A percentile compares a stretch with the other conserved stretches of the same genome.
Evolutionary conservation across 2,797 vertebrate genomes (phyloP).

Genomic region (Carapus acus): DNA sequence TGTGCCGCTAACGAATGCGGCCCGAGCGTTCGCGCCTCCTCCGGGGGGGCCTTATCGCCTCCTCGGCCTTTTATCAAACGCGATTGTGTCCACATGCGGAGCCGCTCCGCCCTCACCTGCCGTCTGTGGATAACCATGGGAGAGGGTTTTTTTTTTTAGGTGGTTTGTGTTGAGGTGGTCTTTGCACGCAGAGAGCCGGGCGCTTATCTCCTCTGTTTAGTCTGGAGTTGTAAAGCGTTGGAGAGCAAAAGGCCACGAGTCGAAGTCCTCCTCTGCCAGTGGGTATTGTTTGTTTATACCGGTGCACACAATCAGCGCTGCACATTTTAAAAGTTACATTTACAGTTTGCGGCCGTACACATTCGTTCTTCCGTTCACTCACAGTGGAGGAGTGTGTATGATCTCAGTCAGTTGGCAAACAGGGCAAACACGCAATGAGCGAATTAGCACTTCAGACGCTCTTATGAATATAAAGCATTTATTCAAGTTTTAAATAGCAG

Average conservation of each 20-base stretch:
- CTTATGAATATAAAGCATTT: too few relatives aligned
- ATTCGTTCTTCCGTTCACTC: conserved; percentile 13
- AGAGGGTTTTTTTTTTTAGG: too few relatives aligned
- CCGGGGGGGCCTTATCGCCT: conserved; percentile 31
- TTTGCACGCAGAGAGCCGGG: conserved; percentile 26
- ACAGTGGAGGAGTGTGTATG: conserved; percentile 14
- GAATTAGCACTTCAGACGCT: too few relatives aligned
- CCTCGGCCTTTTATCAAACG: conserved; percentile 49
- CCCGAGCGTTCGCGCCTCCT: conserved; percentile 23
- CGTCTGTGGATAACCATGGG: conserved; percentile 31
- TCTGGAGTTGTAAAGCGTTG: conserved; percentile 43
- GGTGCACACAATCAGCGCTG: conserved; percentile 26
- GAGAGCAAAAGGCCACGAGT: conserved; percentile 54
- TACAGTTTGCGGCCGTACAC: conserved; percentile 1
- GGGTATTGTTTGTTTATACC: conserved; percentile 64
- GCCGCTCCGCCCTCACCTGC: conserved; percentile 22
- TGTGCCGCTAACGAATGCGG: conserved; percentile 41
- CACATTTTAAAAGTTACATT: conserved; percentile 40
- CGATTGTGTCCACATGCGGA: conserved; percentile 38
- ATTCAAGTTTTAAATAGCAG: too few relatives aligned
- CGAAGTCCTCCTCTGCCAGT: conserved; percentile 53
- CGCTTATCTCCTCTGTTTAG: conserved; percentile 44
- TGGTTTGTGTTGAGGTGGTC: conserved; percentile 17
- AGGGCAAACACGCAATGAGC: too few relatives aligned
- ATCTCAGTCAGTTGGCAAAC: too few relatives aligned